phyloP scores from a whole-genome alignment of 2,888 invertebrate species.

The Brachynemurus nebulosus region DNA sequence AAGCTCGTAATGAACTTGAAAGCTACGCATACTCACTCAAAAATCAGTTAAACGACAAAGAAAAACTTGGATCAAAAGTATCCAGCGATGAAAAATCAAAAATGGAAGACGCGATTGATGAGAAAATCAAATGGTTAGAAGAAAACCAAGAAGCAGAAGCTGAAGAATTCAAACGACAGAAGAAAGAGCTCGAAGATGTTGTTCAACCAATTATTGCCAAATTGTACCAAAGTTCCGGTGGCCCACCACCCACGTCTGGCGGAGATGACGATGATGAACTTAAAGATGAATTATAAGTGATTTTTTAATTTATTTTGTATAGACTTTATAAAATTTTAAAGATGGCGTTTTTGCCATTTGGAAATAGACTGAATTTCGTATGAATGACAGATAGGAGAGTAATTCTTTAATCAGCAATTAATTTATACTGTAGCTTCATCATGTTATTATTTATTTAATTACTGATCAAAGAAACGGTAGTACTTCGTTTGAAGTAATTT shows the following conservation, averaged over 20 bases:
- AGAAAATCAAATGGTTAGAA: conserved; percentile 96
- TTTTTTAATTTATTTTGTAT: background rate
- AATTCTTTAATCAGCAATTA: background rate
- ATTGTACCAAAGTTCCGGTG: conserved; percentile 79
- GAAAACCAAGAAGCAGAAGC: conserved; percentile 85
- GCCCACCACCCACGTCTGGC: conserved; percentile 54
- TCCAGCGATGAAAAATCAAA: conserved; percentile 84
- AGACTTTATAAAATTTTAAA: background rate
- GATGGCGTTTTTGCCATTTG: background rate
- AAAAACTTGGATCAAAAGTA: conserved; percentile 86
- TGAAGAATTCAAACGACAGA: conserved; percentile 87
- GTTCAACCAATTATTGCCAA: conserved; percentile 97
- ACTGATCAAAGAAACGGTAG: too few species aligned
- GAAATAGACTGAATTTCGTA: background rate
- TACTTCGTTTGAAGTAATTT: too few species aligned
- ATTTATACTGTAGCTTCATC: background rate
- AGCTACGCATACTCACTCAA: conserved; percentile 95
- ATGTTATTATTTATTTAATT: too few species aligned
- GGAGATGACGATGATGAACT: conserved; percentile 59
- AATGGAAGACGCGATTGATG: conserved; percentile 92
- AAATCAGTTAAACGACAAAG: conserved; percentile 92
- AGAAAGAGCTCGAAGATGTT: conserved; percentile 87
- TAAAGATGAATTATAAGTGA: conserved; percentile 63
- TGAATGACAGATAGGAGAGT: too few species aligned
- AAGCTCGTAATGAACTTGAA: conserved; percentile 93